Conservation (phyloP, 2,888 invertebrate species). For the Folsomia candida region DNA sequence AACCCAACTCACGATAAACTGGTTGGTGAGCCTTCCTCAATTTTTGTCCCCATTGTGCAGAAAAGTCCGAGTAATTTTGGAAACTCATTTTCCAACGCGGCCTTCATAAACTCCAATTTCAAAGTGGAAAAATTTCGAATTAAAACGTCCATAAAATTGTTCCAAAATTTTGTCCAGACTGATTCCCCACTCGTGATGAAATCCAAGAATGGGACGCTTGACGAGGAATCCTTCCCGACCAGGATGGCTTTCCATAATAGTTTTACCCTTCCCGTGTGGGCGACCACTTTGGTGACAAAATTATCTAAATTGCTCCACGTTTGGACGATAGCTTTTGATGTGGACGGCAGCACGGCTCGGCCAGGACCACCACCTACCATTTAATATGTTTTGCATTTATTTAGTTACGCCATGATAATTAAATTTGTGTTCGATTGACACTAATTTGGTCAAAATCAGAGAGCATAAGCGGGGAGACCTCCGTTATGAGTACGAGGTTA, state of each 20-base stretch:
- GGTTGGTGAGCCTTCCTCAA: conserved; percentile 39
- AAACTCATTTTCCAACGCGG: conserved; percentile 82
- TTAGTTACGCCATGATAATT: neutral
- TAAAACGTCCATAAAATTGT: conserved; percentile 43
- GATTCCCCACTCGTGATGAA: conserved; percentile 31
- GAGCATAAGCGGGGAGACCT: neutral
- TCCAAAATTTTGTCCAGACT: conserved; percentile 44
- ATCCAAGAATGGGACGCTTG: conserved; percentile 35
- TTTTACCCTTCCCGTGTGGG: conserved; percentile 36
- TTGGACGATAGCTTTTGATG: conserved; percentile 49
- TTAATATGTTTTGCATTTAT: neutral
- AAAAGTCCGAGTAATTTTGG: conserved; percentile 80
- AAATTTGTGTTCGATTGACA: too few relatives aligned
- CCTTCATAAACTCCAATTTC: conserved; percentile 64
- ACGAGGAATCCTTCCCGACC: conserved; percentile 37
- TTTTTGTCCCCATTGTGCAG: conserved; percentile 54
- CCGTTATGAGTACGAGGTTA: conserved; percentile 9
- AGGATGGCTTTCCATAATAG: conserved; percentile 35
- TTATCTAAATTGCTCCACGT: conserved; percentile 82
- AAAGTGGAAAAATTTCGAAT: conserved; percentile 40
- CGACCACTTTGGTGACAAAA: conserved; percentile 33
- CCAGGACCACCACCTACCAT: conserved; percentile 60
- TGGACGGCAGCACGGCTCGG: conserved; percentile 61
- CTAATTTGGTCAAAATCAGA: too few relatives aligned
- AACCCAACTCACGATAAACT: conserved; percentile 18